phyloP scores from a whole-genome alignment of 2,888 invertebrate genomes.

The Thereva unica region DNA sequence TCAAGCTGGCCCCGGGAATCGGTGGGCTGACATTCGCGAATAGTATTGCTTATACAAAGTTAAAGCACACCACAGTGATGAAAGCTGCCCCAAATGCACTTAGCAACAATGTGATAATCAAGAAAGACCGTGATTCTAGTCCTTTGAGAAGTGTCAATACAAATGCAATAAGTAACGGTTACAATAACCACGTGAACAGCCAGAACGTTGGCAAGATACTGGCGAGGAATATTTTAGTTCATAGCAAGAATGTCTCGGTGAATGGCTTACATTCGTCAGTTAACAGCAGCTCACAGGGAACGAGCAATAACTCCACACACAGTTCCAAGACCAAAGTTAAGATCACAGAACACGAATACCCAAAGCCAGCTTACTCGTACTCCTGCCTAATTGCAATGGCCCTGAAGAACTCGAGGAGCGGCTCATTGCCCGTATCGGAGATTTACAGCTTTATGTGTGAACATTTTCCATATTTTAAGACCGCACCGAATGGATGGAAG shows the following conservation, averaged over 20 bases:
- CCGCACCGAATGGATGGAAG: conserved; percentile 98
- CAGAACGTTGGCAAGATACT: conserved; percentile 25
- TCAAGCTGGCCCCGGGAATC: conserved; percentile 57
- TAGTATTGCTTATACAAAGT: conserved; percentile 56
- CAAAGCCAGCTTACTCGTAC: conserved; percentile 97
- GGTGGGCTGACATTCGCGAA: conserved; percentile 58
- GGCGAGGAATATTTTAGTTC: conserved; percentile 28
- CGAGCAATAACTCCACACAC: neutral
- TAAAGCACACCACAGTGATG: conserved; percentile 50
- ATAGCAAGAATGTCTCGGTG: conserved; percentile 20
- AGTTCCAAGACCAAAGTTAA: conserved; percentile 47
- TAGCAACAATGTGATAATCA: conserved; percentile 25
- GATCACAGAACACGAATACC: conserved; percentile 64
- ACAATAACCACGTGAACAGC: conserved; percentile 16
- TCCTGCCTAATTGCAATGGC: conserved; percentile 98
- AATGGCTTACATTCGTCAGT: neutral
- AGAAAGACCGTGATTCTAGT: conserved; percentile 39
- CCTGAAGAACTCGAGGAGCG: conserved; percentile 91
- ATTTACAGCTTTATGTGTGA: conserved; percentile 99
- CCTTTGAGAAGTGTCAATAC: conserved; percentile 22
- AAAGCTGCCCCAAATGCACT: conserved; percentile 30
- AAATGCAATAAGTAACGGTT: conserved; percentile 6
- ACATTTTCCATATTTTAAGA: conserved; percentile 98
- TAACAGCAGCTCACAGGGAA: neutral
- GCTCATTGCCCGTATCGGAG: conserved; percentile 95